Evolutionary conservation across 2,888 invertebrate species (phyloP).

Genomic region (Gastracanthus pulcherrimus): DNA sequence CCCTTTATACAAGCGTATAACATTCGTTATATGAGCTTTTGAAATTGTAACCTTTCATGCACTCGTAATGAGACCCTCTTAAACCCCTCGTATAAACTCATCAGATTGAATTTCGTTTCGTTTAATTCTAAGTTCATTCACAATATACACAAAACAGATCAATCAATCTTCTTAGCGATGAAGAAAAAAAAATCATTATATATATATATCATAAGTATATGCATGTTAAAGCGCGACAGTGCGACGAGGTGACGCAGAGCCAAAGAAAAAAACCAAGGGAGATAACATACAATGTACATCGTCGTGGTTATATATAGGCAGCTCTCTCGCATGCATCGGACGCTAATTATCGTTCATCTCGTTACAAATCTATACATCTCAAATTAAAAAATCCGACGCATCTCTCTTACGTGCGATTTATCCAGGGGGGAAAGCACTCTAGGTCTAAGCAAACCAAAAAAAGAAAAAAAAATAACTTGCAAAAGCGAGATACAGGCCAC

Average conservation of each 20-base stretch:
- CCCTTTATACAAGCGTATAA: slow-evolving; percentile 15
- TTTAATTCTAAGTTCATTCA: slow-evolving; percentile 43
- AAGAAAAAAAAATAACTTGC: slow-evolving; percentile 7
- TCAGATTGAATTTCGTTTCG: slow-evolving; percentile 25
- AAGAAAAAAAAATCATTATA: slow-evolving; percentile 49
- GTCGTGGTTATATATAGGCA: too few relatives aligned
- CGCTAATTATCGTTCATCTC: slow-evolving; percentile 30
- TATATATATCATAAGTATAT: slow-evolving; percentile 5
- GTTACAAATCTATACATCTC: slow-evolving; percentile 20
- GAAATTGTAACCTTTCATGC: slow-evolving; percentile 35
- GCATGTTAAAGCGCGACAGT: slow-evolving; percentile 14
- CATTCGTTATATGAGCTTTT: slow-evolving; percentile 33
- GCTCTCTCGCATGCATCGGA: slow-evolving; percentile 13
- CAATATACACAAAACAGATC: slow-evolving; percentile 40
- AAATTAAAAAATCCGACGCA: slow-evolving; percentile 36
- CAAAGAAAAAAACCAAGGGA: background rate
- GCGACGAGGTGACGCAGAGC: background rate
- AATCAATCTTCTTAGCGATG: slow-evolving; percentile 53
- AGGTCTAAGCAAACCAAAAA: slow-evolving; percentile 6
- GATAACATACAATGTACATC: background rate
- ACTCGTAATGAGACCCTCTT: slow-evolving; percentile 18
- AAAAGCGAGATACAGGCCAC: slow-evolving; percentile 41
- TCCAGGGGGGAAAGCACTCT: too few relatives aligned
- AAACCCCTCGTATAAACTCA: slow-evolving; percentile 34
- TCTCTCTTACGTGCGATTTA: too few relatives aligned